A percentile compares a stretch with the other conserved stretches of the same genome.
Conservation (phyloP, 2,113 vertebrate species). For the Mastomys coucha region DNA sequence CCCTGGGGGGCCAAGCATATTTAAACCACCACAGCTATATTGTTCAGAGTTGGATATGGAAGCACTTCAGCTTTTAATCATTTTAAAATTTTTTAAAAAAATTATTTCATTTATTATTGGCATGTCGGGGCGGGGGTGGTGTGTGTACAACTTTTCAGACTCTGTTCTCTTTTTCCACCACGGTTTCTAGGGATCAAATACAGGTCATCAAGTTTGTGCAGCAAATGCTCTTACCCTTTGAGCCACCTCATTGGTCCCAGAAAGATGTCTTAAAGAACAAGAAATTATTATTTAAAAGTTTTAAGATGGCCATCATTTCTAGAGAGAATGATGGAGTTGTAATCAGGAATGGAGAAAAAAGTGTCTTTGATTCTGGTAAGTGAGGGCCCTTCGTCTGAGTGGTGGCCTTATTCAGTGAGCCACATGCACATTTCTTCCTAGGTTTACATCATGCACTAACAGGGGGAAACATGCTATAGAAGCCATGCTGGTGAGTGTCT, state of each 20-base stretch:
- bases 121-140: not conserved
- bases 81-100: not conserved
- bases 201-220: not conserved
- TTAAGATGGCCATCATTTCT: not conserved
- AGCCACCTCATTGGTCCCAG: not conserved
- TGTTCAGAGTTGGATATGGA: not conserved
- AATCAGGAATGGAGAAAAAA: not conserved
- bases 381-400: not conserved
- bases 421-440: not conserved
- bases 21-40: not conserved
- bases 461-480: constrained; percentile 4
- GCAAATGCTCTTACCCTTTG: not conserved
- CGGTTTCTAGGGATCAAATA: not conserved
- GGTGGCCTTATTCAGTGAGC: not conserved
- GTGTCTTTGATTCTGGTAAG: not conserved
- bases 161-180: not conserved
- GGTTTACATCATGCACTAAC: not conserved
- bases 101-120: not conserved
- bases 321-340: not conserved
- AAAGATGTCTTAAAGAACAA: not conserved
- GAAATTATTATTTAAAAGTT: not conserved
- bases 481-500: not conserved
- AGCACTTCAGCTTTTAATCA: not conserved
- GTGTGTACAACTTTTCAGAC: not conserved
- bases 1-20: too few species aligned